Evolutionary conservation across 2,113 vertebrate genomes (phyloP).

Genomic region (Callipepla squamata): DNA sequence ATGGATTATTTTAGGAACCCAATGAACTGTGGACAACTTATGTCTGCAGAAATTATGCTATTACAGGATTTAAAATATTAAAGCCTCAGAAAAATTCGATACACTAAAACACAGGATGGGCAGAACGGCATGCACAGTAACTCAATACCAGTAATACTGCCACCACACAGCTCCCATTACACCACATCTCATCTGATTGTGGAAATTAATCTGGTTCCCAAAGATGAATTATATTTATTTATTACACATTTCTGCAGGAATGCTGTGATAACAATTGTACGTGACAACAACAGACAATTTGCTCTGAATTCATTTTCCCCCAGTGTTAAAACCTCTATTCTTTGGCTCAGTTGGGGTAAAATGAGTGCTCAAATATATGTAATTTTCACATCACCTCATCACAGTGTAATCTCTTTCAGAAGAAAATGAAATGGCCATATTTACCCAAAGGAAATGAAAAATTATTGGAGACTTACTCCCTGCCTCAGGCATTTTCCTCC

Average conservation of each 20-base stretch:
- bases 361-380: fast-evolving
- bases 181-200: not conserved
- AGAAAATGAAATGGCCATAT: not conserved
- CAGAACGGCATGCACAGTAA: not conserved
- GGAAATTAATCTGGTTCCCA: not conserved
- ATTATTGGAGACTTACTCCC: not conserved
- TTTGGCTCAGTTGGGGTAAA: fast-evolving
- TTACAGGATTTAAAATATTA: not conserved
- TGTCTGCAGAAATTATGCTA: not conserved
- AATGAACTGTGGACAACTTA: not conserved
- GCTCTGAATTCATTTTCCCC: not conserved
- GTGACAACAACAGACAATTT: fast-evolving
- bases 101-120: not conserved
- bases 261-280: not conserved
- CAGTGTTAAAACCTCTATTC: not conserved
- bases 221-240: not conserved
- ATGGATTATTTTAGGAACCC: conserved; percentile 3
- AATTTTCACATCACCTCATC: not conserved
- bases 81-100: fast-evolving
- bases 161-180: not conserved
- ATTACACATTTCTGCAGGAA: not conserved
- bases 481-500: not conserved
- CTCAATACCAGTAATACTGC: fast-evolving
- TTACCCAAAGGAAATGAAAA: not conserved
- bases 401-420: not conserved